These are phyloP conservation scores for Alosa sapidissima DNA, from an alignment of 2,797 vertebrate species.

Conservation along the genomic window DNA sequence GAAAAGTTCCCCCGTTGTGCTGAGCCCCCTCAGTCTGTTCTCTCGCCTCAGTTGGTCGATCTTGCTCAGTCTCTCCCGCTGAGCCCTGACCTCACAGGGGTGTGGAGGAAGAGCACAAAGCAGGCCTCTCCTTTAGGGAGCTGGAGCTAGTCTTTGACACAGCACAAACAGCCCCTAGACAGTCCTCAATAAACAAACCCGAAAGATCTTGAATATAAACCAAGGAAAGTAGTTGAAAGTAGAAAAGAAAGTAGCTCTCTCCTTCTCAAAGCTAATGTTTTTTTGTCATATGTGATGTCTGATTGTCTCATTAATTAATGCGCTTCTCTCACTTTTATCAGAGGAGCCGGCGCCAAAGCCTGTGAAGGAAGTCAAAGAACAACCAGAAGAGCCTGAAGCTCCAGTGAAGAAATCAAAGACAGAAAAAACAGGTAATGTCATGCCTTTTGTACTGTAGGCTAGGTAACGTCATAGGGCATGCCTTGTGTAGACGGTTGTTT, in stretches of 20 bases:
- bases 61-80: not conserved
- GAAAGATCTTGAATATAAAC: not conserved
- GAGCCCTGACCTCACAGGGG: not conserved
- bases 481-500: not conserved
- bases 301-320: not conserved
- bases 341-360: conserved; percentile 16
- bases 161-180: not conserved
- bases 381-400: conserved; percentile 24
- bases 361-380: conserved; percentile 32
- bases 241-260: not conserved
- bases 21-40: not conserved
- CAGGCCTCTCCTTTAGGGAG: not conserved
- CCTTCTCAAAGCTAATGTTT: too few relatives aligned
- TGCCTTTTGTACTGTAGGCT: not conserved
- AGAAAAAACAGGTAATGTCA: conserved; percentile 45
- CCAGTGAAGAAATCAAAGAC: conserved; percentile 30
- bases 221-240: not conserved
- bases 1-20: not conserved
- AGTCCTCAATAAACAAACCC: not conserved
- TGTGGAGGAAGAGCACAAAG: not conserved
- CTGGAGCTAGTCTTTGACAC: not conserved
- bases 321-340: conserved; percentile 28
- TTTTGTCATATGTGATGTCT: not conserved
- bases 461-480: conserved; percentile 38
- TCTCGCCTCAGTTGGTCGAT: not conserved